Conservation (phyloP, 1,140 invertebrate species). For the Drosophila pruinosa region DNA sequence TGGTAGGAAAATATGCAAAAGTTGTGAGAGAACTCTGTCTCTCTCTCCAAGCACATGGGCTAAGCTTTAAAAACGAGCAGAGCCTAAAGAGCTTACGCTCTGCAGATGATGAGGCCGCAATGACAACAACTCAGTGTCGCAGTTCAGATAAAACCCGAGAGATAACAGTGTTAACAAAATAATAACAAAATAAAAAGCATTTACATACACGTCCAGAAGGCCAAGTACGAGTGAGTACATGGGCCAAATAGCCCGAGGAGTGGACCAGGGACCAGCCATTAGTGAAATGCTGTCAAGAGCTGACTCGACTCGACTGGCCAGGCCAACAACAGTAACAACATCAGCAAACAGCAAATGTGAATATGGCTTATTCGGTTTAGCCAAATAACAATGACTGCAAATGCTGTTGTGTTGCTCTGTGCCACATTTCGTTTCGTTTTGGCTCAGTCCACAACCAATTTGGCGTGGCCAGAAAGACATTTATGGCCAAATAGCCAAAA, state of each 20-base stretch:
- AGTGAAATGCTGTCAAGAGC: slow-evolving; percentile 68
- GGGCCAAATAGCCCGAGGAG: background rate
- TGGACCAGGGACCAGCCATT: slow-evolving; percentile 34
- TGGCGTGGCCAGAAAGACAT: slow-evolving; percentile 4
- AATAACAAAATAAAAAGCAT: slow-evolving; percentile 78
- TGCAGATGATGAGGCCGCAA: slow-evolving; percentile 53
- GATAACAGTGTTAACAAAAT: slow-evolving; percentile 76
- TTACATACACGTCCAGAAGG: slow-evolving; percentile 46
- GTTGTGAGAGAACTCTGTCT: background rate
- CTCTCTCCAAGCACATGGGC: background rate
- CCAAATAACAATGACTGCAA: slow-evolving; percentile 11
- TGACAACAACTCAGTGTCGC: slow-evolving; percentile 22
- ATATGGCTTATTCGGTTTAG: slow-evolving; percentile 70
- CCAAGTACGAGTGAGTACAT: background rate
- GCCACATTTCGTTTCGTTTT: slow-evolving; percentile 13
- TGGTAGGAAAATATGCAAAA: slow-evolving; percentile 26
- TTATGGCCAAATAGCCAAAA: slow-evolving; percentile 12
- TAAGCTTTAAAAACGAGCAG: slow-evolving; percentile 67
- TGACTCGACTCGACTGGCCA: slow-evolving; percentile 3
- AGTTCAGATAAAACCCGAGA: slow-evolving; percentile 47
- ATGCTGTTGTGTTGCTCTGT: slow-evolving; percentile 1
- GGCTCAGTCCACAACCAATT: slow-evolving; percentile 17
- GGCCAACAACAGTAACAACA: background rate
- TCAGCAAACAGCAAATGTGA: slow-evolving; percentile 10
- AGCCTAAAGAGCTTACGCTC: slow-evolving; percentile 54